Percentiles rank a stretch among this genome's conserved stretches.
Evolutionary conservation across 2,797 vertebrate species (phyloP).

Genomic region (Martes flavigula): DNA sequence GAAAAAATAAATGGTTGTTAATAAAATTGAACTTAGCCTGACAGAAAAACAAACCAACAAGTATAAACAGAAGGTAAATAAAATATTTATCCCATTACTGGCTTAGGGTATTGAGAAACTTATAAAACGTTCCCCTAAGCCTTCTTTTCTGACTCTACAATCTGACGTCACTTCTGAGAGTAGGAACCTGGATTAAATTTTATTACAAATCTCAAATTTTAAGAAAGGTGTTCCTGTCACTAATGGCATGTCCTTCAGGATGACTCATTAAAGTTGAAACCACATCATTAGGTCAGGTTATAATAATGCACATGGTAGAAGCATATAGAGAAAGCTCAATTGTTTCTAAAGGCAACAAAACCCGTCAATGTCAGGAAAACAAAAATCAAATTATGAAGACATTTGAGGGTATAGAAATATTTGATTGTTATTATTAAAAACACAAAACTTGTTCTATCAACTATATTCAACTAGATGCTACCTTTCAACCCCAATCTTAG

Average conservation of each 20-base stretch:
- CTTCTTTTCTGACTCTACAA: neutral
- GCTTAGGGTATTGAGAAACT: neutral
- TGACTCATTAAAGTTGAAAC: neutral
- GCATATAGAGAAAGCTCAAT: neutral
- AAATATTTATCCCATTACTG: neutral
- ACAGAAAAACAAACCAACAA: neutral
- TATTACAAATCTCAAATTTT: neutral
- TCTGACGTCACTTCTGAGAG: neutral
- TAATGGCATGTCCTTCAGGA: neutral
- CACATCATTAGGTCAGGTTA: neutral
- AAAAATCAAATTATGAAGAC: neutral
- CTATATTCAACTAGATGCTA: neutral
- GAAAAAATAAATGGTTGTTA: neutral
- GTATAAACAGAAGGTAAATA: neutral
- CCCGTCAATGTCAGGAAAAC: neutral
- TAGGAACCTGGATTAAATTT: neutral
- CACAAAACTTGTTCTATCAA: neutral
- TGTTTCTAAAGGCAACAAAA: neutral
- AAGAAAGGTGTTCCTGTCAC: neutral
- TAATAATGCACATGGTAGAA: neutral
- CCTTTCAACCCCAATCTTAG: neutral
- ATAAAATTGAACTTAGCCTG: neutral
- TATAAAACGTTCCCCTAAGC: neutral
- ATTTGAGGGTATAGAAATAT: neutral
- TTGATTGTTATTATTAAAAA: neutral